Percentiles rank a stretch among this genome's conserved stretches.
Evolutionary conservation across 1,140 invertebrate species (phyloP).

Genomic region (Orchestia grillus): DNA sequence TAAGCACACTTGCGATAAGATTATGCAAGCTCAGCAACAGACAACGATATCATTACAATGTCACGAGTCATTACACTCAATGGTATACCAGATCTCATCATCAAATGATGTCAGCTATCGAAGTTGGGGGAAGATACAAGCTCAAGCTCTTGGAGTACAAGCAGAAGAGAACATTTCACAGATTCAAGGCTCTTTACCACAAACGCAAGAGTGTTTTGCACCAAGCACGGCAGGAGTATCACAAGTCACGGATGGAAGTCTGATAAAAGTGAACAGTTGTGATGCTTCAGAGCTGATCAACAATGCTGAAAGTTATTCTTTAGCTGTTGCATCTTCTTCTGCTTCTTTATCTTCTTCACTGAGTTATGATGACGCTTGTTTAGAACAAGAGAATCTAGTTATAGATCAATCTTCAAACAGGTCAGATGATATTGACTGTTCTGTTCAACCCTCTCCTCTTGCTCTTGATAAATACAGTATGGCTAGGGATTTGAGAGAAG

Average conservation of each 20-base stretch:
- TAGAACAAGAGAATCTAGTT: not conserved
- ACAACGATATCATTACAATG: slow-evolving; percentile 39
- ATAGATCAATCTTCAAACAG: not conserved
- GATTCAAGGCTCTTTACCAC: slow-evolving; percentile 43
- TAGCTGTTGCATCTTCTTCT: not conserved
- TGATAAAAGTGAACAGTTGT: not conserved
- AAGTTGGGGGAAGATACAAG: slow-evolving; percentile 14
- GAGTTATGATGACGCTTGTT: not conserved
- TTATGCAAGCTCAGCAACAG: slow-evolving; percentile 22
- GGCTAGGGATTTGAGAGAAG: slow-evolving; percentile 24
- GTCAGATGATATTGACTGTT: not conserved
- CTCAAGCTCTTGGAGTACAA: slow-evolving; percentile 31
- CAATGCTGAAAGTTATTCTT: not conserved
- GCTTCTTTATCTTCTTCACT: not conserved
- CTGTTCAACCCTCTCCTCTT: slow-evolving; percentile 25
- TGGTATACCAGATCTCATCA: slow-evolving; percentile 34
- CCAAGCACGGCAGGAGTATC: slow-evolving; percentile 15
- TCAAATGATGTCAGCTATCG: slow-evolving; percentile 41
- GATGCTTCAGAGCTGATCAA: not conserved
- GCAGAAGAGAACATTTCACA: slow-evolving; percentile 23
- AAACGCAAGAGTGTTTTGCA: slow-evolving; percentile 47
- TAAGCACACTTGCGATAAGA: not conserved
- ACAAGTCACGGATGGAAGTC: slow-evolving; percentile 47
- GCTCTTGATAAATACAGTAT: slow-evolving; percentile 36
- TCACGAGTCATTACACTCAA: not conserved